Conservation (phyloP, 35 echinoderm and acorn worm species). For the Lytechinus pictus region DNA sequence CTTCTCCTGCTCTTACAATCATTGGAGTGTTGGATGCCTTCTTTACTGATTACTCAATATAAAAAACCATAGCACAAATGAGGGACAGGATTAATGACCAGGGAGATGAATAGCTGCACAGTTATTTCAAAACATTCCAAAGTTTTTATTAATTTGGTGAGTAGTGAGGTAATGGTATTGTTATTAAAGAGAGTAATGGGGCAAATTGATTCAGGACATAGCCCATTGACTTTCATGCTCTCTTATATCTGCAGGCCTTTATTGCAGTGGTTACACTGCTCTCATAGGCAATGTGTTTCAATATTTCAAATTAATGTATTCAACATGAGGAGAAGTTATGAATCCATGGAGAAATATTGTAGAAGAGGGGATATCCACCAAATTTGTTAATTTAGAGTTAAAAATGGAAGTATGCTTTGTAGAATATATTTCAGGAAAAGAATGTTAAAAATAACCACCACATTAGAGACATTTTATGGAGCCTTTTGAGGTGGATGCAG, state of each 20-base stretch:
- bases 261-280: too few relatives aligned
- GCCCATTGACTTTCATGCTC: too few relatives aligned
- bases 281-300: too few relatives aligned
- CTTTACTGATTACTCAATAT: not conserved
- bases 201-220: not conserved
- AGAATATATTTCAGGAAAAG: too few relatives aligned
- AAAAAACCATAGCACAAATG: not conserved
- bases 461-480: not conserved
- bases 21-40: not conserved
- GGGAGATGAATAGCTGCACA: not conserved
- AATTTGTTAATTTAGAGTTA: too few relatives aligned
- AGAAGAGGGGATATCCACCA: too few relatives aligned
- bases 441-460: too few relatives aligned
- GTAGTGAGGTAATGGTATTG: not conserved
- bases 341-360: too few relatives aligned
- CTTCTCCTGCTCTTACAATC: not conserved
- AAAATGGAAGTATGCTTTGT: too few relatives aligned
- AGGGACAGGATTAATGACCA: not conserved
- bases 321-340: too few relatives aligned
- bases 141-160: not conserved
- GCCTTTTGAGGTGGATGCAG: not conserved
- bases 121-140: not conserved
- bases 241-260: too few relatives aligned
- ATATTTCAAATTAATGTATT: too few relatives aligned
- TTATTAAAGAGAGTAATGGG: not conserved